Conservation (phyloP, 1,140 invertebrate genomes). For the Aphaenogaster floridana region DNA sequence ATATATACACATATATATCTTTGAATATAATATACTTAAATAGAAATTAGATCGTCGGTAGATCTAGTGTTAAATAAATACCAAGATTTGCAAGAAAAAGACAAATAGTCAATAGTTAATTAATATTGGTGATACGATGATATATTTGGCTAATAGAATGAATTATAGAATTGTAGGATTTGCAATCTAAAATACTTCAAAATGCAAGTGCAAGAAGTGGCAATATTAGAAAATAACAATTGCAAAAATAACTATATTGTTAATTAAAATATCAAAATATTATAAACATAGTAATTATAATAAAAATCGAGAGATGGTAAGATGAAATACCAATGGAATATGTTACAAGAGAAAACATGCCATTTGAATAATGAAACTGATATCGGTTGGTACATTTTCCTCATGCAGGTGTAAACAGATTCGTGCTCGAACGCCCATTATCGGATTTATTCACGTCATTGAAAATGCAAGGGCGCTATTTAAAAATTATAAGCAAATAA, state of each 20-base stretch:
- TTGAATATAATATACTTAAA: too few relatives aligned
- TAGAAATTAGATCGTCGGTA: too few relatives aligned
- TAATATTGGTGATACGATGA: neutral
- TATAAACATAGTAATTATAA: neutral
- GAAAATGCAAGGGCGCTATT: constrained; percentile 30
- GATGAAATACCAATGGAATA: neutral
- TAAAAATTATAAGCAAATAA: constrained; percentile 59
- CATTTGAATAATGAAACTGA: neutral
- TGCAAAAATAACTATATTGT: neutral
- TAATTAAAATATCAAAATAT: neutral
- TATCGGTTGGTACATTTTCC: constrained; percentile 1
- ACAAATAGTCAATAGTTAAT: neutral
- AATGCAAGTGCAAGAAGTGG: neutral
- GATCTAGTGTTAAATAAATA: neutral
- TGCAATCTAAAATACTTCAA: neutral
- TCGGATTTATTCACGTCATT: constrained; percentile 48
- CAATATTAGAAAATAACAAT: neutral
- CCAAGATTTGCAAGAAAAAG: neutral
- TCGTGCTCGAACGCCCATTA: constrained; percentile 33
- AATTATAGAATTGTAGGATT: neutral
- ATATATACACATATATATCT: too few relatives aligned
- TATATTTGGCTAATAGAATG: neutral
- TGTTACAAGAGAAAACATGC: neutral
- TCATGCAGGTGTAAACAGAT: constrained; percentile 28
- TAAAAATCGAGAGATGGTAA: neutral